phyloP scores from a whole-genome alignment of 2,888 invertebrate genomes.

The Frankliniella fusca region DNA sequence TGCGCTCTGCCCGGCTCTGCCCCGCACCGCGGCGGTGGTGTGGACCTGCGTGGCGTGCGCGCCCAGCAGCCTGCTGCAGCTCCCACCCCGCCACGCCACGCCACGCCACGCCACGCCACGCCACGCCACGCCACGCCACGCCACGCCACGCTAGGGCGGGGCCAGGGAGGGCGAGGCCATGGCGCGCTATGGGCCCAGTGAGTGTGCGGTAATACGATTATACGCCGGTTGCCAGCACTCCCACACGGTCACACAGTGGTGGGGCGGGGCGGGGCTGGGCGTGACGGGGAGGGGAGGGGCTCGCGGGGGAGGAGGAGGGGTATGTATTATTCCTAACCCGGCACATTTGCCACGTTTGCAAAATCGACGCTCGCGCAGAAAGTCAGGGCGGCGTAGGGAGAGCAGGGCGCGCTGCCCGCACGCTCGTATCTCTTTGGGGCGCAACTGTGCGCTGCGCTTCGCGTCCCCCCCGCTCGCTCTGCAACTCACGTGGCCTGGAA shows the following conservation, averaged over 20 bases:
- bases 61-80: background rate
- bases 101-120: background rate
- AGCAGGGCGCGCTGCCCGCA: background rate
- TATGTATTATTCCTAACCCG: slow-evolving; percentile 17
- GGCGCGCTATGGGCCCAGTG: background rate
- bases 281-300: too few relatives aligned
- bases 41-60: background rate
- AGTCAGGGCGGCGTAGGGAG: background rate
- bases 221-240: slow-evolving; percentile 14
- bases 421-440: background rate
- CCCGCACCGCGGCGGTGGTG: background rate
- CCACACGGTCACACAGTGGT: background rate
- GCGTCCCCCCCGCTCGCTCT: background rate
- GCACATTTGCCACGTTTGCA: slow-evolving; percentile 5
- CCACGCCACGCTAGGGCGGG: background rate
- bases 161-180: background rate
- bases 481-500: background rate
- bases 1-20: background rate
- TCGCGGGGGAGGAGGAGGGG: too few relatives aligned
- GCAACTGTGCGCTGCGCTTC: background rate
- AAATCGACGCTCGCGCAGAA: background rate
- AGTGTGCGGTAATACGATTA: slow-evolving; percentile 22
- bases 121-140: background rate
- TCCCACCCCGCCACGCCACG: background rate
- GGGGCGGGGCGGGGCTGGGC: background rate